Evolutionary conservation across 2,113 vertebrate species (phyloP), one percentile per base, ranked within the genome.

Genomic region (Oplegnathus fasciatus): DNA sequence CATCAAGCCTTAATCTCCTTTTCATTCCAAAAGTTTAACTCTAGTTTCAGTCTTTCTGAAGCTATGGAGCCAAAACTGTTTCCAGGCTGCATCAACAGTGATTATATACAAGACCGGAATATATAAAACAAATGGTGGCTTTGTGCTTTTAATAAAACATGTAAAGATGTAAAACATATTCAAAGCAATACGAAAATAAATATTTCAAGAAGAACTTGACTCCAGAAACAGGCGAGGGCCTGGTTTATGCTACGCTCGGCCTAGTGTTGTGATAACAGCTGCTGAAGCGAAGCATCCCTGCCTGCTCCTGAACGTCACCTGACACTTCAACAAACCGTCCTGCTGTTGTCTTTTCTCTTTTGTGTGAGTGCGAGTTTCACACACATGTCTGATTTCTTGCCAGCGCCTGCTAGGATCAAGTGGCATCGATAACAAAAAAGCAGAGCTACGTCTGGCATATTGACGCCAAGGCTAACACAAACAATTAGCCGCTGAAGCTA

Each of bases 231-330:
- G 44, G 6, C 3, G 22, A 6, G 37, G 3, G 72, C 28, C 65
- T 7, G 66, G 54, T 72, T 65, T 61, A 11, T 2, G 62, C 44
- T 0, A 28, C 24, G 48, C 85, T 71, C 52, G 3, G 44, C 54
- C 44, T 17, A 52, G 78, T 75, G 71, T 32, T 1, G 66, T 48
- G 82, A 78, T 60, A 75, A 82, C 90, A 90, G 90, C 91, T 88
- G 91, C 88, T 86, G 77, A n/a, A 69, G 86, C 22, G 1, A 65
- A 57, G 71, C 86, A 20, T 66, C 82, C 28, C 18, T 24, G 37
- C 32, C 81, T 42, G 64, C 74, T 81, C 52, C 80, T 50, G 17
- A 26, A 28, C 30, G 74, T 13, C 92, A 92, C 67, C 91, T n/a
- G 88, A 86, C 89, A 75, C 89, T 60, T 42, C 9, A 55, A 37